Evolutionary conservation across 1,140 invertebrate species (phyloP), one percentile per base, ranked within the genome.

Genomic region (Nixonia krombeini): DNA sequence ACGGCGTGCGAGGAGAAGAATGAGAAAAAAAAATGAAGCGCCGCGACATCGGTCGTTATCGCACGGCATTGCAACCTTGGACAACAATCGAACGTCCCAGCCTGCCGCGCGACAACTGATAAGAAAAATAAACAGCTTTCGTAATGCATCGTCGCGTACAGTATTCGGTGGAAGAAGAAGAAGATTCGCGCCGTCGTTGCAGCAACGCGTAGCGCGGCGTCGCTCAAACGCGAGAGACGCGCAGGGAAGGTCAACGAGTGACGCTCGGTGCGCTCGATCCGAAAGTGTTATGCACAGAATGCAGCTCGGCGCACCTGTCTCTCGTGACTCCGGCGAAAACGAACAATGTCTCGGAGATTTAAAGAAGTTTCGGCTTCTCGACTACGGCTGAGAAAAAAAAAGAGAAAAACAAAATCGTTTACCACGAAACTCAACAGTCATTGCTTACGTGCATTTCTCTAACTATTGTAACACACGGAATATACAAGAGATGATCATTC

Each of bases 281-380:
- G 23, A 49, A 37, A 59, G 23, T 38, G 72, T 61, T 75, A 76
- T 70, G 73, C 55, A 63, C 26, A 76, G 65, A 75, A 75, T 72
- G 70, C 40, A 66, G 52, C 45, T 56, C 16, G 47, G 38, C 65
- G 70, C 75, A 74, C 74, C 74, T 78, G 74, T 71, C 70, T 71
- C 70, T 47, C 47, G 41, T 41, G 71, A 15, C 64, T 59, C 63
- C 62, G 45, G 35, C 62, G 71, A 65, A 71, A 62, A 70, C 59
- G 50, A 46, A 45, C 41, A 55, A 10, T 26, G 17, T 31, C n/a
- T 26, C 40, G 23, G 15, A 16, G 9, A 38, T 15, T 50, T n/a
- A n/a, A n/a, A n/a, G n/a, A n/a, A n/a, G n/a, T n/a, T n/a, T n/a
- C n/a, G n/a, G n/a, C n/a, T n/a, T n/a, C n/a, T n/a, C n/a, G n/a